Evolutionary conservation across 2,888 invertebrate species (phyloP).

Genomic region (Campopleginae sp.): DNA sequence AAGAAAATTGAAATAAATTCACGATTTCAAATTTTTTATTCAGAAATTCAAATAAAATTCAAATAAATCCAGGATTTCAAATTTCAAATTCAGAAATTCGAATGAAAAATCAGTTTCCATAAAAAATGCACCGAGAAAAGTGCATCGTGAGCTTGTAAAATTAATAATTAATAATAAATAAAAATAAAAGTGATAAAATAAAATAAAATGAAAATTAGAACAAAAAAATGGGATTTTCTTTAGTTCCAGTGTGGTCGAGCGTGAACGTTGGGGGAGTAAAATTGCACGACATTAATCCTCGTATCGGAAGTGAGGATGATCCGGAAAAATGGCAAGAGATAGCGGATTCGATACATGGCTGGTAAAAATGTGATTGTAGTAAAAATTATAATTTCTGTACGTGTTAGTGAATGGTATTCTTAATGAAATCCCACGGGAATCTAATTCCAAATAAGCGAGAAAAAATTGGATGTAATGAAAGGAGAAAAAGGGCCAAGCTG

Average conservation of each 20-base stretch:
- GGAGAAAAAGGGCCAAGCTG: slow-evolving; percentile 80
- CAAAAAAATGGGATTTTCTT: slow-evolving; percentile 10
- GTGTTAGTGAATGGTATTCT: neutral
- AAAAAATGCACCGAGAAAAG: too few species aligned
- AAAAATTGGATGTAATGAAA: slow-evolving; percentile 72
- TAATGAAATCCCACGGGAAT: slow-evolving; percentile 4
- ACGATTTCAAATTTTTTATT: too few species aligned
- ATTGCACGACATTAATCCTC: slow-evolving; percentile 86
- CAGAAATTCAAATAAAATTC: too few species aligned
- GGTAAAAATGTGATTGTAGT: slow-evolving; percentile 67
- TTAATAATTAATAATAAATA: too few species aligned
- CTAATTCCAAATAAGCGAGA: slow-evolving; percentile 36
- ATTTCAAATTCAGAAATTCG: too few species aligned
- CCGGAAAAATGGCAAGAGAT: slow-evolving; percentile 85
- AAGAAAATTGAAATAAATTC: too few species aligned
- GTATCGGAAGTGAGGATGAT: slow-evolving; percentile 85
- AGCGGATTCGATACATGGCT: slow-evolving; percentile 74
- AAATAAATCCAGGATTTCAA: too few species aligned
- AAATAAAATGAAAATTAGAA: neutral
- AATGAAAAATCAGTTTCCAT: too few species aligned
- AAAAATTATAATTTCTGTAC: neutral
- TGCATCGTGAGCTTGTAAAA: too few species aligned
- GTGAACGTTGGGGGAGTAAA: slow-evolving; percentile 87
- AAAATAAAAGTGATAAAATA: too few species aligned
- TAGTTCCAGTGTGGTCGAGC: slow-evolving; percentile 88